Evolutionary conservation across 2,797 vertebrate genomes (phyloP).

Genomic region (Alexandromys oeconomus): DNA sequence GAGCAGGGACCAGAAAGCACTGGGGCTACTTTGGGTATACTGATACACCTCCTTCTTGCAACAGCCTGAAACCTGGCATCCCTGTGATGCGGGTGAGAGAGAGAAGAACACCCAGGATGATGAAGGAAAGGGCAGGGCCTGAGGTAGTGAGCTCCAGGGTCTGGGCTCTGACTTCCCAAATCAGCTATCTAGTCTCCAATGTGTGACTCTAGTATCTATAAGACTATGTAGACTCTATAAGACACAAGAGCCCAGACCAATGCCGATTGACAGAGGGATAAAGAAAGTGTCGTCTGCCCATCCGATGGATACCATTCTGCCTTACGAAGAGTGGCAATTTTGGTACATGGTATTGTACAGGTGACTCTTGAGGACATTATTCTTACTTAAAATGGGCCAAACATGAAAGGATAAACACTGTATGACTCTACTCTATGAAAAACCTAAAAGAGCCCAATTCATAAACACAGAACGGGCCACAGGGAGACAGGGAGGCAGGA

Average conservation of each 20-base stretch:
- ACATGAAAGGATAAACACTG: neutral
- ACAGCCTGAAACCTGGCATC: neutral
- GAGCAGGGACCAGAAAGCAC: neutral
- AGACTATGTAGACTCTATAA: too few relatives aligned
- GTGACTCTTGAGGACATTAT: neutral
- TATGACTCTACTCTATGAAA: neutral
- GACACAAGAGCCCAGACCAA: neutral
- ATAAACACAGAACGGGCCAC: neutral
- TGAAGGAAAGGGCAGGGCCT: neutral
- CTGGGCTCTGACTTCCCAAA: neutral
- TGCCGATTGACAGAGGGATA: neutral
- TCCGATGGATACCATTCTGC: neutral
- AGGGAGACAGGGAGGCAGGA: neutral
- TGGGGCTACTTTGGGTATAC: neutral
- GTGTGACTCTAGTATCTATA: neutral
- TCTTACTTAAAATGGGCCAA: neutral
- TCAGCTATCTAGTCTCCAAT: neutral
- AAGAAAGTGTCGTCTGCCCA: neutral
- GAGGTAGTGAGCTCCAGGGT: neutral
- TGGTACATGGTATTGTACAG: neutral
- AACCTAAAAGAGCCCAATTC: neutral
- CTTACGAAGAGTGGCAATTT: neutral
- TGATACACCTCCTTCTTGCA: neutral
- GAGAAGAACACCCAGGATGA: neutral
- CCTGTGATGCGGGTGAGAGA: neutral